Conservation (phyloP, 2,113 vertebrate species). For the Arvicanthis niloticus region DNA sequence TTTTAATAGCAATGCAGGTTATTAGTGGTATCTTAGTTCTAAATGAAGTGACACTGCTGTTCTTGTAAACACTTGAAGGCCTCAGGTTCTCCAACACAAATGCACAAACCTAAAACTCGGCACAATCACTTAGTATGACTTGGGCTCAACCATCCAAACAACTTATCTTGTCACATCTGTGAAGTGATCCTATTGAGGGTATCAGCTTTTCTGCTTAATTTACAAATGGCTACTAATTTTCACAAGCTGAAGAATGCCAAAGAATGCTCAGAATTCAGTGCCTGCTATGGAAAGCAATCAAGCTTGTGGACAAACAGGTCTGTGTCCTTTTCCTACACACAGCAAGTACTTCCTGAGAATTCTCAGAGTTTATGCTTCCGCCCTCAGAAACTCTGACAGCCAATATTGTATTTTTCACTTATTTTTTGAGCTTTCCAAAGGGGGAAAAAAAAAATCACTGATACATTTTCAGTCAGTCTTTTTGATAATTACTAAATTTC, state of each 20-base stretch:
- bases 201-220: slow-evolving; percentile 17
- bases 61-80: neutral
- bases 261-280: slow-evolving; percentile 1
- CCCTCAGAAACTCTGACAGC: neutral
- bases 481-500: slow-evolving; percentile 30
- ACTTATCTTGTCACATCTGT: neutral
- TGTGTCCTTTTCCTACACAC: neutral
- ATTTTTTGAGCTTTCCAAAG: slow-evolving; percentile 24
- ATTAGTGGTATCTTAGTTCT: neutral
- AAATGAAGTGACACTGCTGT: neutral
- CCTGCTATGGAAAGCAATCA: neutral
- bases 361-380: neutral
- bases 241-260: neutral
- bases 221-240: slow-evolving; percentile 2
- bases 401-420: neutral
- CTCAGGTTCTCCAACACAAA: neutral
- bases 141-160: neutral
- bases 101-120: neutral
- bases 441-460: neutral
- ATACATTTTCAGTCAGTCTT: slow-evolving; percentile 13
- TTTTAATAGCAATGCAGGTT: neutral
- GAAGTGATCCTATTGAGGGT: neutral
- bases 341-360: neutral
- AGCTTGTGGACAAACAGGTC: neutral
- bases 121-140: neutral